Conservation (phyloP, 1,140 invertebrate genomes). For the Formica selysi region DNA sequence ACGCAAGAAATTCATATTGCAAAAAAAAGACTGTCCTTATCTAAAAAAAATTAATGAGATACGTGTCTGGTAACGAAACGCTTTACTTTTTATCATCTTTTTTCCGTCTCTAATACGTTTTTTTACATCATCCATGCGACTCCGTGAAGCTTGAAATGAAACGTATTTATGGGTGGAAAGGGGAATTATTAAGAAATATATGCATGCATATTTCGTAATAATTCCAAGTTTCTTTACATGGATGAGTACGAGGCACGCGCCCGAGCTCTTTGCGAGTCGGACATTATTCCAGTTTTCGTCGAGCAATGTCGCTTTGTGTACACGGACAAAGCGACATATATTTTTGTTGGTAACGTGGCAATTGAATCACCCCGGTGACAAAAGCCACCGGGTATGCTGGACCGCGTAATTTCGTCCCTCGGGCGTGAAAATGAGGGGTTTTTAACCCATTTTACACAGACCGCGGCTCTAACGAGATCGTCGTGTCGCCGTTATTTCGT, state of each 20-base stretch:
- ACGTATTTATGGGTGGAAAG: background rate
- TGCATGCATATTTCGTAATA: slow-evolving; percentile 28
- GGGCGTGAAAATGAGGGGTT: slow-evolving; percentile 62
- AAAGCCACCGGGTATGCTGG: slow-evolving; percentile 55
- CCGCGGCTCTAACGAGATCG: slow-evolving; percentile 60
- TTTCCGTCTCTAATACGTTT: background rate
- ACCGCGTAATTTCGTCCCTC: slow-evolving; percentile 60
- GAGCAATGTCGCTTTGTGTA: slow-evolving; percentile 44
- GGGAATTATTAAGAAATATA: slow-evolving; percentile 5
- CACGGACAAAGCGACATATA: slow-evolving; percentile 56
- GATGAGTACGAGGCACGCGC: slow-evolving; percentile 42
- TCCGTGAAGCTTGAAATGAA: slow-evolving; percentile 18
- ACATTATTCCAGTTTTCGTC: slow-evolving; percentile 53
- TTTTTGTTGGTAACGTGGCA: slow-evolving; percentile 61
- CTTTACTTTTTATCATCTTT: background rate
- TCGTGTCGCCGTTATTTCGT: slow-evolving; percentile 61
- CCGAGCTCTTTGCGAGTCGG: slow-evolving; percentile 38
- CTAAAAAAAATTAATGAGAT: slow-evolving; percentile 13
- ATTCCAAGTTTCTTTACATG: slow-evolving; percentile 31
- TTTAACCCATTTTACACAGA: slow-evolving; percentile 61
- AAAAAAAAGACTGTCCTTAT: background rate
- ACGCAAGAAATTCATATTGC: too few relatives aligned
- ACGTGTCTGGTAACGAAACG: background rate
- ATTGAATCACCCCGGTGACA: slow-evolving; percentile 58
- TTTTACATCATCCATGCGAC: background rate